phyloP scores from a whole-genome alignment of 2,888 invertebrate genomes.

The Aporophyla lueneburgensis region DNA sequence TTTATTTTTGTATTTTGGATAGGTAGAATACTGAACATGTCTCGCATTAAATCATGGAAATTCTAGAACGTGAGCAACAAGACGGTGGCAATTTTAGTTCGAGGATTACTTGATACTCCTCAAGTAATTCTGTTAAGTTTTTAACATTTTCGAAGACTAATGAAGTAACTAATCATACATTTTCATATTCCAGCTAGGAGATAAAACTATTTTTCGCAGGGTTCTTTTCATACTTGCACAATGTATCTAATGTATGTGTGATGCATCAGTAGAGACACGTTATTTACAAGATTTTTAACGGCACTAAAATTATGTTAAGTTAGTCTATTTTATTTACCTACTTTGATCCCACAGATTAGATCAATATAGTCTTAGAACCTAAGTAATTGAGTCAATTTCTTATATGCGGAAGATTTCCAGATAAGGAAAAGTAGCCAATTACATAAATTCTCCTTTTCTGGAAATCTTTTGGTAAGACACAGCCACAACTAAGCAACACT shows the following conservation, averaged over 20 bases:
- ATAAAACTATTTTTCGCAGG: neutral
- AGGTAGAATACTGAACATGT: slow-evolving; percentile 11
- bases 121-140: slow-evolving; percentile 8
- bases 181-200: slow-evolving; percentile 4
- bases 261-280: neutral
- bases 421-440: neutral
- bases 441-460: no score
- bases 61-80: neutral
- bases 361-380: neutral
- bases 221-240: neutral
- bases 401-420: neutral
- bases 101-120: neutral
- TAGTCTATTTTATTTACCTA: neutral
- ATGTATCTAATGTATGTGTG: neutral
- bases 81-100: neutral
- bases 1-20: slow-evolving; percentile 17
- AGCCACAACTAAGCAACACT: no score
- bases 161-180: neutral
- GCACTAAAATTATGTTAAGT: neutral
- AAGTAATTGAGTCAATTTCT: neutral
- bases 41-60: slow-evolving; percentile 11
- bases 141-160: neutral
- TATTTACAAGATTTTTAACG: no score
- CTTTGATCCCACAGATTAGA: neutral
- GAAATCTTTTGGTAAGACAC: no score